Evolutionary conservation across 2,888 invertebrate species (phyloP).

Genomic region (Sicus ferrugineus): DNA sequence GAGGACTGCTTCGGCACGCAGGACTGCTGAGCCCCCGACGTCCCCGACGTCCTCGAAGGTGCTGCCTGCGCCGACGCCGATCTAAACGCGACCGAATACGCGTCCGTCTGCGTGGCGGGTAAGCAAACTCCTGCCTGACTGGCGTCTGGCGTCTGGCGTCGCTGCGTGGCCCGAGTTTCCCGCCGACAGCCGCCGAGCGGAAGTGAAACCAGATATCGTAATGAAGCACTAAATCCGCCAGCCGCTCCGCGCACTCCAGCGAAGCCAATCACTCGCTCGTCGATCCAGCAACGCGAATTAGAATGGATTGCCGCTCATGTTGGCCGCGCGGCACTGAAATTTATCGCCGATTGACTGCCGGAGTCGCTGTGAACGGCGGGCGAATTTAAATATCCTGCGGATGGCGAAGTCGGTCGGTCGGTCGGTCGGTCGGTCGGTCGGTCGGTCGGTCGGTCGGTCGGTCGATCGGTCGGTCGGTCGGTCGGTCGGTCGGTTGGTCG

Average conservation of each 20-base stretch:
- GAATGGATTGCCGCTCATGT: background rate
- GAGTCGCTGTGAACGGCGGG: background rate
- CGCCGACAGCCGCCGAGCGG: slow-evolving; percentile 48
- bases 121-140: slow-evolving; percentile 9
- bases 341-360: too few relatives aligned
- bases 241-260: background rate
- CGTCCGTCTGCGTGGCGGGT: background rate
- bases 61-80: background rate
- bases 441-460: too few relatives aligned
- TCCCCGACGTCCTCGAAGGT: too few relatives aligned
- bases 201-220: slow-evolving; percentile 62
- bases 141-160: background rate
- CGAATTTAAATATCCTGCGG: background rate
- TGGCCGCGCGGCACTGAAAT: too few relatives aligned
- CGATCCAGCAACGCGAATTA: too few relatives aligned
- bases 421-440: too few relatives aligned
- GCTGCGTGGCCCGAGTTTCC: too few relatives aligned
- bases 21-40: too few relatives aligned
- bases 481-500: too few relatives aligned
- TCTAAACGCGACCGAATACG: background rate
- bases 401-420: too few relatives aligned
- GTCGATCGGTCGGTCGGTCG: too few relatives aligned
- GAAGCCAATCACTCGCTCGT: background rate
- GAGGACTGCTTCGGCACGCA: too few relatives aligned
- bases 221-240: slow-evolving; percentile 6